Evolutionary conservation across 2,888 invertebrate species (phyloP), one percentile per base, ranked within the genome.

Genomic region (Bembecia ichneumoniformis): DNA sequence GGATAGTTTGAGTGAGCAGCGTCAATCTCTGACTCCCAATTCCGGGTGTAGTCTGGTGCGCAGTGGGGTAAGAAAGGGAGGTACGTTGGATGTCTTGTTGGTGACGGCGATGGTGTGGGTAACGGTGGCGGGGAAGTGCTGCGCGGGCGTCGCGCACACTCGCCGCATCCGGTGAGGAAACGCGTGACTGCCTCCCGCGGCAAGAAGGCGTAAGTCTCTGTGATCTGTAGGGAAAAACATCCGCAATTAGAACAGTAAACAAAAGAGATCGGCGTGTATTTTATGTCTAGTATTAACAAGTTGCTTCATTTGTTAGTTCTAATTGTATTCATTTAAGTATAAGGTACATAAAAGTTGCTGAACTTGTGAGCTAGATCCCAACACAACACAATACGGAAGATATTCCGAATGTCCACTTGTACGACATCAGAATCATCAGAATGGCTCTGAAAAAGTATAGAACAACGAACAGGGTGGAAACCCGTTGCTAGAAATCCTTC

Each of bases 131-230:
- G 91, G 51, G 91, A 92, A 51, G 87, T 74, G 58, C 91, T 92
- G 74, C 91, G 89, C 64, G 92, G 92, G 68, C 92, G 91, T 71
- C 94, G 91, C 72, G 95, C 95, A 81, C 98, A 98, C 81, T 97
- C 96, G 44, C 95, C 93, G 79, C 97, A 98, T 65, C 96, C 96
- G 79, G 97, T 92, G 52, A 98, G 92, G 88, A 98, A 98, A 65
- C 96, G 93, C 52, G 98, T 98, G 74, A 98, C 97, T 47, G 98
- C 97, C 83, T 98, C 98, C 51, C 98, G 92, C 3, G 98, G 98
- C 63, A 98, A 89, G 75, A 97, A 98, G 48, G 97, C 96, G 88
- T 96, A 98, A 54, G 96, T 96, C 87, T 98, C 97, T 49, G 97
- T 97, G 71, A 98, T 97, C 98, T 98, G 90, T 52, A 88, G 89